Conservation (phyloP, 2,113 vertebrate species). For the Halichoerus grypus region DNA sequence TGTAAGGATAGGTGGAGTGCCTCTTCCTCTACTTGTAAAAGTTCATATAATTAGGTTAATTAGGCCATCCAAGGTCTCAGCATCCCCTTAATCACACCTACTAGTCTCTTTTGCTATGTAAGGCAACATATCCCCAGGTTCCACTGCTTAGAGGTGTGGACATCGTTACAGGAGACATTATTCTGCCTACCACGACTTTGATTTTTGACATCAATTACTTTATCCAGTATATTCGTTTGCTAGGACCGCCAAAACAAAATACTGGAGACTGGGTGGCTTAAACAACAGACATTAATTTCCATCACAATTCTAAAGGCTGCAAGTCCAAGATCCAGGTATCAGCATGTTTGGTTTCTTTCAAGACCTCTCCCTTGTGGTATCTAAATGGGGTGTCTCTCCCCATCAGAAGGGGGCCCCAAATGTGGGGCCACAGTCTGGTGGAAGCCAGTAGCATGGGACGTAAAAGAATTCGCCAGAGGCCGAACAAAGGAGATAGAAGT, state of each 20-base stretch:
- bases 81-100: background rate
- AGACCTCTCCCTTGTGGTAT: background rate
- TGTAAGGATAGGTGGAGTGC: background rate
- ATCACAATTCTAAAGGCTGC: background rate
- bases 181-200: background rate
- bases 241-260: background rate
- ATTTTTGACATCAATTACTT: background rate
- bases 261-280: background rate
- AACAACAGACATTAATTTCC: background rate
- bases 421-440: background rate
- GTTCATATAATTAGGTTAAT: background rate
- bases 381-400: background rate
- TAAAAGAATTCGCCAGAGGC: background rate
- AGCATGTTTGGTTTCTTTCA: background rate
- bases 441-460: background rate
- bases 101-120: background rate
- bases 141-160: background rate
- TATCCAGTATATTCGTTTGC: background rate
- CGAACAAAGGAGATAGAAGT: background rate
- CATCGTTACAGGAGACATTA: background rate
- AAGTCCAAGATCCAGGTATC: background rate
- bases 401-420: background rate
- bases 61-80: background rate
- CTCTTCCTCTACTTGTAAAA: background rate
- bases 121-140: background rate